These are phyloP conservation scores for Panthera tigris DNA, from an alignment of 2,113 vertebrate genomes.

Conservation along the genomic window DNA sequence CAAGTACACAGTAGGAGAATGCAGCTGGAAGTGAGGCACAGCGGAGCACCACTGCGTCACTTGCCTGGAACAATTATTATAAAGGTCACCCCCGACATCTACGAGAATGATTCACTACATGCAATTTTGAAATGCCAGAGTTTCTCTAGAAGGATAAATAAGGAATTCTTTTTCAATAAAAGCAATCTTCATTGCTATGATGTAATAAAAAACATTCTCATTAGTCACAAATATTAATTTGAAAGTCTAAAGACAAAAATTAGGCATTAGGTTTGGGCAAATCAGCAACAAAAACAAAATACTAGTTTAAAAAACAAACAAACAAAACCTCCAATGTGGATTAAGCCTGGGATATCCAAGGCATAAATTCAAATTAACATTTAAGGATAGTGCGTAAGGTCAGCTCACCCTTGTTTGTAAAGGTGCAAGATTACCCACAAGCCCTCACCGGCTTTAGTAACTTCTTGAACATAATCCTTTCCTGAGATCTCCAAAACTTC, in stretches of 20 bases:
- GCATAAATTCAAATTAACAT: background rate
- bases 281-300: background rate
- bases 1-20: background rate
- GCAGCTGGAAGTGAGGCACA: background rate
- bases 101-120: fast-evolving
- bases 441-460: conserved; percentile 93
- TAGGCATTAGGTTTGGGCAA: background rate
- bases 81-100: background rate
- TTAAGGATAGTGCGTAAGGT: background rate
- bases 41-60: fast-evolving
- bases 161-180: background rate
- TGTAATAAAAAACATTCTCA: background rate
- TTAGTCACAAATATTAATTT: background rate
- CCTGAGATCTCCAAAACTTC: conserved; percentile 95
- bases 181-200: background rate
- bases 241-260: conserved; percentile 6
- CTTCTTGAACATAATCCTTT: conserved; percentile 96
- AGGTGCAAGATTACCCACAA: conserved; percentile 97
- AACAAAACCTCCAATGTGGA: background rate
- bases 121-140: background rate
- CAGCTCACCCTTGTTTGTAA: conserved; percentile 95
- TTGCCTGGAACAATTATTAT: too few species aligned
- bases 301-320: background rate
- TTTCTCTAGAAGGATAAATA: background rate
- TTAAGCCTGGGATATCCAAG: background rate